A percentile compares a stretch with the other conserved stretches of the same genome.
Conservation (phyloP, 2,113 vertebrate genomes). For the Platichthys flesus region DNA sequence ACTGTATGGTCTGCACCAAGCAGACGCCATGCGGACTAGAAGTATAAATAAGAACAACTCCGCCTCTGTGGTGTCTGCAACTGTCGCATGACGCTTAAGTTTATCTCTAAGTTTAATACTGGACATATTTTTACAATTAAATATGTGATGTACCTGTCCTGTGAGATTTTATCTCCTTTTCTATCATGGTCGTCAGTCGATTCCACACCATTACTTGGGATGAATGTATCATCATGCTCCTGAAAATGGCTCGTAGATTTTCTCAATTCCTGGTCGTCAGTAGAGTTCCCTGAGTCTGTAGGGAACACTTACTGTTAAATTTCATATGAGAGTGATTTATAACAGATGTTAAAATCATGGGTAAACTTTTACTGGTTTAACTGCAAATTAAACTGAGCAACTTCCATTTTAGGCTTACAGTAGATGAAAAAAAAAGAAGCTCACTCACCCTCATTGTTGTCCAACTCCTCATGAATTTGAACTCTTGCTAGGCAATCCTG, state of each 20-base stretch:
- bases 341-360: not conserved
- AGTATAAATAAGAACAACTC: not conserved
- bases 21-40: not conserved
- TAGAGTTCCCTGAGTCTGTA: constrained; percentile 27
- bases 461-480: constrained; percentile 10
- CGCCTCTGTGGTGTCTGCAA: not conserved
- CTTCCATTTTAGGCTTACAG: not conserved
- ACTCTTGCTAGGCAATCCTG: not conserved
- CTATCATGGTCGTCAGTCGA: constrained; percentile 15
- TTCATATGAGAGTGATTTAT: not conserved
- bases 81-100: not conserved
- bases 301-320: not conserved
- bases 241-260: not conserved
- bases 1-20: not conserved
- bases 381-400: not conserved
- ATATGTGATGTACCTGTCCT: constrained; percentile 66
- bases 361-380: not conserved
- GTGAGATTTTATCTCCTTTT: constrained; percentile 7
- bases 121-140: not conserved
- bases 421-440: not conserved
- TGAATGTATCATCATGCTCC: constrained; percentile 6
- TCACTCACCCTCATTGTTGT: constrained; percentile 39
- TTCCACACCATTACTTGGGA: not conserved
- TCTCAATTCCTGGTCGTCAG: constrained; percentile 33
- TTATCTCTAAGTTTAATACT: not conserved